phyloP scores from a whole-genome alignment of 2,888 invertebrate genomes.

The Kuschelorhynchus macadamiae region DNA sequence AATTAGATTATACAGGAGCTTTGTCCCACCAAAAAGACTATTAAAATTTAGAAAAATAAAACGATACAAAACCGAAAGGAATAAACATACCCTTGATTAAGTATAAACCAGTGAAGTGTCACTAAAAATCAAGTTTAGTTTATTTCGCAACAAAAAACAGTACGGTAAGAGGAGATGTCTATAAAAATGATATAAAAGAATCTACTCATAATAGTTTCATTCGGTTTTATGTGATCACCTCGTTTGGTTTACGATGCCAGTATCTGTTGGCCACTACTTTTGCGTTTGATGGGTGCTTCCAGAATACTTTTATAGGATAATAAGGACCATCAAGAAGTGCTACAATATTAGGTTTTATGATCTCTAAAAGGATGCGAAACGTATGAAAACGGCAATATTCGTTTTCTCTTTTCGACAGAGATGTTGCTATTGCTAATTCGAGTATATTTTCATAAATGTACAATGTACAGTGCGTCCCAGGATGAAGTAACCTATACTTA shows the following conservation, averaged over 20 bases:
- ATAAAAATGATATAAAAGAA: slow-evolving; percentile 58
- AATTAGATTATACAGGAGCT: no score
- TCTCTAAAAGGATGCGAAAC: neutral
- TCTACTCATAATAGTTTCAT: slow-evolving; percentile 60
- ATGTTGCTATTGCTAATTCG: no score
- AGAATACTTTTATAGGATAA: slow-evolving; percentile 68
- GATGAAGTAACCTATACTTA: no score
- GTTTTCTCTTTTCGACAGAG: no score
- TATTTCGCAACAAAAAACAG: neutral
- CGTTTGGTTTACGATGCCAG: slow-evolving; percentile 63
- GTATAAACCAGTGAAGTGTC: slow-evolving; percentile 24
- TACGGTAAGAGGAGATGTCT: slow-evolving; percentile 10
- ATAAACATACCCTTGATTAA: slow-evolving; percentile 25
- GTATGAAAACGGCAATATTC: neutral
- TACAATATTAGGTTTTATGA: slow-evolving; percentile 48
- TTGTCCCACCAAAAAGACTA: no score
- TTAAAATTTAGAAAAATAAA: slow-evolving; percentile 26
- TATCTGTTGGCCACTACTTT: slow-evolving; percentile 64
- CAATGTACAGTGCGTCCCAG: no score
- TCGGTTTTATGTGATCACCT: slow-evolving; percentile 62
- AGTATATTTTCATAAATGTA: no score
- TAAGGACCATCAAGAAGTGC: slow-evolving; percentile 66
- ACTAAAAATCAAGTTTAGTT: neutral
- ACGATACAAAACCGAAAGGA: slow-evolving; percentile 19
- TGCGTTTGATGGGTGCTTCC: slow-evolving; percentile 65